Base-by-base conservation (phyloP, 2,113 vertebrate species). In the Oreotrochilus melanogaster region DNA sequence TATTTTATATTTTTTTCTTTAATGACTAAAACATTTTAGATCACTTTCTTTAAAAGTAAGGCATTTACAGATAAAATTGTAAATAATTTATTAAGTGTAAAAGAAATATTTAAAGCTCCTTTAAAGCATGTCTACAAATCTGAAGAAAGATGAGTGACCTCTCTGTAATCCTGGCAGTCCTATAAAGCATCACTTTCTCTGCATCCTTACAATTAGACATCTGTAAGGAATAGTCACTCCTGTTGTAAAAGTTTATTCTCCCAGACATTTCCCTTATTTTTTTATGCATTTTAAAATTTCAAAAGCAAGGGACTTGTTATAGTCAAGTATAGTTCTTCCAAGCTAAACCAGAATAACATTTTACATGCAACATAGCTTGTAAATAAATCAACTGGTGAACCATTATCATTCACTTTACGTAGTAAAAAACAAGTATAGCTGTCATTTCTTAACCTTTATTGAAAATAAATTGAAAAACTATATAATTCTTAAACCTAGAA, bases 401-500 rank as follows among this genome's bases (percentile, higher is more conserved):
- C 58, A 91, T 96, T 98, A 97, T 97, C 75, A 94, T 96, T 98
- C 95, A 98, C 92, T 97, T 97, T 96, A 94, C 93, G 81, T 81
- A 28, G 31, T 93, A 93, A 93, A 97, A 97, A 87, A 58, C 75
- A 98, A 98, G 97, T 96, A 96, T 43, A 96, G 91, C 89, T 97
- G 96, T 93, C 83, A 95, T 92, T 97, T 95, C 86, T 93, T 96
- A 97, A 91, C 84, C 93, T 88, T 95, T 79, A 95, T 88, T 88
- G 89, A 89, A 97, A 96, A 97, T 92, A 98, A 98, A 97, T 93
- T 97, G 95, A 97, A 98, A 97, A 98, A 95, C 51, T 92, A 91
- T 96, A 95, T 95, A 9, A 96, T 97, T 96, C 92, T 97, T 95
- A 95, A 97, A 93, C 78, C 56, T 53, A 92, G 76, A 57, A 93